phyloP scores from a whole-genome alignment of 2,888 invertebrate species.

The Drosophila yooni region DNA sequence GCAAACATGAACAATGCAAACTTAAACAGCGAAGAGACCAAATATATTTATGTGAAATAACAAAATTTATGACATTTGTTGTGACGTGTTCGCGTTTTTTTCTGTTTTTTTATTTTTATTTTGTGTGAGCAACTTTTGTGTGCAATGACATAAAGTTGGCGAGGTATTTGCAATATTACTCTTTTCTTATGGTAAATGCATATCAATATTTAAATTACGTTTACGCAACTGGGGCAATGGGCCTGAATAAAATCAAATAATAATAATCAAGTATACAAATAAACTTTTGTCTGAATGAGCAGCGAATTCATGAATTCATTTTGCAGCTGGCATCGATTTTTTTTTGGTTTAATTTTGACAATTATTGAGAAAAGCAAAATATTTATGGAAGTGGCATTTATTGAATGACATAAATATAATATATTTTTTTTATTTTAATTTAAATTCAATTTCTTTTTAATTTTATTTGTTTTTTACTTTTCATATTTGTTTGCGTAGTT shows the following conservation, averaged over 20 bases:
- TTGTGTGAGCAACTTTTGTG: conserved; percentile 34
- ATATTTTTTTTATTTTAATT: not conserved
- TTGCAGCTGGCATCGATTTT: not conserved
- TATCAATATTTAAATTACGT: not conserved
- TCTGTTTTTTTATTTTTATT: not conserved
- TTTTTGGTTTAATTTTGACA: not conserved
- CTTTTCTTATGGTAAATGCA: conserved; percentile 14
- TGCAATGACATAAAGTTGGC: conserved; percentile 44
- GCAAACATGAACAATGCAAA: conserved; percentile 69
- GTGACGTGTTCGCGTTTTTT: conserved; percentile 32
- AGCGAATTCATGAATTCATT: not conserved
- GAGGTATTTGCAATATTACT: conserved; percentile 25
- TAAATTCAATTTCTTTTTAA: not conserved
- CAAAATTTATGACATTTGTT: conserved; percentile 69
- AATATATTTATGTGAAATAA: conserved; percentile 67
- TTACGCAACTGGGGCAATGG: not conserved
- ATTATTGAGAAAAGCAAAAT: not conserved
- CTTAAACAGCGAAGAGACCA: conserved; percentile 6
- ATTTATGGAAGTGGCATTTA: not conserved
- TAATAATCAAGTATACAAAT: not conserved
- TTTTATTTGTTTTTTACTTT: not conserved
- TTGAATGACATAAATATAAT: not conserved
- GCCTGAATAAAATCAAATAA: not conserved
- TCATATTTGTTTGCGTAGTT: not conserved
- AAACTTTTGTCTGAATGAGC: not conserved